Evolutionary conservation across 1,140 invertebrate genomes (phyloP), one percentile per base, ranked within the genome.

Genomic region (Mizuhopecten yessoensis): DNA sequence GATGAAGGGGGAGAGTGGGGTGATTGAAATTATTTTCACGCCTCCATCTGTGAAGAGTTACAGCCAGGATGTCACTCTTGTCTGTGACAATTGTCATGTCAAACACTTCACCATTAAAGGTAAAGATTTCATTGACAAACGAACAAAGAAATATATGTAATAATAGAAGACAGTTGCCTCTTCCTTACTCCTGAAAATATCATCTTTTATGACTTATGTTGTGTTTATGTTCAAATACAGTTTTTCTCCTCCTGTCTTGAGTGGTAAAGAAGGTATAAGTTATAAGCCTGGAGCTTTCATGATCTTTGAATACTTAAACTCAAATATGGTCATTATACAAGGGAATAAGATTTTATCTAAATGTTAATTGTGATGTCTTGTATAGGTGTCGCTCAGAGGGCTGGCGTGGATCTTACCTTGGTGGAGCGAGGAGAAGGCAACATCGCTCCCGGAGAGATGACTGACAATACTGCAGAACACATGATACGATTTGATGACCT

Each of bases 81-180:
- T 96, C 75, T 96, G 96, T 95, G 96, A 97, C 90, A 97, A 97
- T 92, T 96, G 96, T 90, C 95, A 96, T 34, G 94, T 96, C 0
- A 94, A 94, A 92, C 93, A 96, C 88, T 96, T 96, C 89, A 95
- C 91, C 20, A 23, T 97, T 0, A 95, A 94, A 94, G 96, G 96
- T 96, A 93, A 87, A 90, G 17, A 45, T 20, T 20, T 45, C 10
- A 10, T 17, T 45, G 42, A 45, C 42, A 45, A 39, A 39, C 36
- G 13, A 7, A 13, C 36, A n/a, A n/a, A n/a, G n/a, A n/a, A n/a
- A n/a, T n/a, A n/a, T n/a, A n/a, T n/a, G 36, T 39, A 39, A 39
- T 7, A 5, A 39, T 39, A 13, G 5, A 39, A 39, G 5, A 39
- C 36, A 7, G 5, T 39, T 13, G 13, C 5, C 5, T 39, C 36